These are phyloP conservation scores for Salmo trutta DNA, from an alignment of 2,797 vertebrate genomes.

Conservation along the genomic window DNA sequence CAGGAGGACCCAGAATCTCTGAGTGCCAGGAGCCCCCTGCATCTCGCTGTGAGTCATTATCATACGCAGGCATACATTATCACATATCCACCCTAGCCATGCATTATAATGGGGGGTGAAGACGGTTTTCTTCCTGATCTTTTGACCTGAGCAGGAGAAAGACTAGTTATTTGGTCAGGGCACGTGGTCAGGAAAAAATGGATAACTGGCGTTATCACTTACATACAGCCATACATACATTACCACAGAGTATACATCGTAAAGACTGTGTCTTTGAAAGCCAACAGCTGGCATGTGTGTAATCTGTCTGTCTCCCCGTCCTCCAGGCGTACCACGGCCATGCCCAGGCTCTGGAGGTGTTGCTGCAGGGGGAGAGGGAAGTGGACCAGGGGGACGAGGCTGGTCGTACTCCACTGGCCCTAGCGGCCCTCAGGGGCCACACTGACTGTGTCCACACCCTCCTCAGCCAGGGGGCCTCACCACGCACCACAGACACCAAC, in stretches of 20 bases:
- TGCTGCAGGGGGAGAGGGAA: conserved; percentile 86
- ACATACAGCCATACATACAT: too few species aligned
- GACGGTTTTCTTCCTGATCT: too few species aligned
- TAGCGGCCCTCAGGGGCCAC: conserved; percentile 90
- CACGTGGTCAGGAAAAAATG: too few species aligned
- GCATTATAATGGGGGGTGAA: too few species aligned
- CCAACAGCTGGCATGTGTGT: background rate
- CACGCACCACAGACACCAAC: conserved; percentile 80
- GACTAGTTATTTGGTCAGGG: background rate
- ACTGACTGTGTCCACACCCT: conserved; percentile 90
- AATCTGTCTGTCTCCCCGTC: conserved; percentile 6
- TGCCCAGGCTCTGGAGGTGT: conserved; percentile 92
- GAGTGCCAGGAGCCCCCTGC: conserved; percentile 87
- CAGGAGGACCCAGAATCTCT: conserved; percentile 76
- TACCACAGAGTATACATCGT: background rate
- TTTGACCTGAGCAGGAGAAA: background rate
- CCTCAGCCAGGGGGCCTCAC: conserved; percentile 90
- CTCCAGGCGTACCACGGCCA: conserved; percentile 94
- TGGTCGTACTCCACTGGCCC: conserved; percentile 87
- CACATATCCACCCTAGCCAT: background rate
- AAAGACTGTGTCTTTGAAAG: background rate
- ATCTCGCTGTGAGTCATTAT: conserved; percentile 87
- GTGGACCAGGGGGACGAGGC: conserved; percentile 90
- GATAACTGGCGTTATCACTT: too few species aligned
- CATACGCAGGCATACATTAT: background rate